Conservation (phyloP, 2,797 vertebrate species). For the Nyctibius grandis region DNA sequence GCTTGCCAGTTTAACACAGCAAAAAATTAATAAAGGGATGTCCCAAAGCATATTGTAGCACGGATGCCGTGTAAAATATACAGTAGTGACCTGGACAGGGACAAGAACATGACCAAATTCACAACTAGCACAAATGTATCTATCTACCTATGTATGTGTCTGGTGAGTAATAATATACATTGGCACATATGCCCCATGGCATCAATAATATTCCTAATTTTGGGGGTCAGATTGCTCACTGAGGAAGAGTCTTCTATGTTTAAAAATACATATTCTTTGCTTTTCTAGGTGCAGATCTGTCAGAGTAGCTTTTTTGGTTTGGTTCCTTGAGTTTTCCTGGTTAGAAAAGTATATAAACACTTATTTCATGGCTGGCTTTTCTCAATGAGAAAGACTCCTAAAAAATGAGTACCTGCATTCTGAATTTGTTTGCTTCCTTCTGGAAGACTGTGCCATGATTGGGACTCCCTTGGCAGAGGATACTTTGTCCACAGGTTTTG, state of each 20-base stretch:
- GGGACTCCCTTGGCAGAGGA: background rate
- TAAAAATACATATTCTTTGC: background rate
- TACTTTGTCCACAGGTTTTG: background rate
- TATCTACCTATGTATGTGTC: background rate
- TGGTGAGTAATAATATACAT: background rate
- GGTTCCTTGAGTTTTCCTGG: background rate
- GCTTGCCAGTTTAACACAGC: background rate
- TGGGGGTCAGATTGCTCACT: background rate
- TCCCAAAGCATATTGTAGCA: background rate
- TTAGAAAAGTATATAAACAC: background rate
- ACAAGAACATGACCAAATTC: background rate
- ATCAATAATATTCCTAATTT: background rate
- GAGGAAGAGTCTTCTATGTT: background rate
- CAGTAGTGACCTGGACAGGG: background rate
- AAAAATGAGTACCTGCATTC: background rate
- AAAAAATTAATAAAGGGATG: background rate
- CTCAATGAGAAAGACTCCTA: background rate
- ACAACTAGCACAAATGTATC: background rate
- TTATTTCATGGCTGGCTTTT: background rate
- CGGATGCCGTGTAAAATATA: background rate
- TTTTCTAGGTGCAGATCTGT: background rate
- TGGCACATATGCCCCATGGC: background rate
- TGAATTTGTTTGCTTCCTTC: background rate
- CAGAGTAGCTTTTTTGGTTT: background rate
- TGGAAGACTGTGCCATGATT: background rate